Evolutionary conservation across 2,797 vertebrate species (phyloP).

Genomic region (Hozukius guyotensis): DNA sequence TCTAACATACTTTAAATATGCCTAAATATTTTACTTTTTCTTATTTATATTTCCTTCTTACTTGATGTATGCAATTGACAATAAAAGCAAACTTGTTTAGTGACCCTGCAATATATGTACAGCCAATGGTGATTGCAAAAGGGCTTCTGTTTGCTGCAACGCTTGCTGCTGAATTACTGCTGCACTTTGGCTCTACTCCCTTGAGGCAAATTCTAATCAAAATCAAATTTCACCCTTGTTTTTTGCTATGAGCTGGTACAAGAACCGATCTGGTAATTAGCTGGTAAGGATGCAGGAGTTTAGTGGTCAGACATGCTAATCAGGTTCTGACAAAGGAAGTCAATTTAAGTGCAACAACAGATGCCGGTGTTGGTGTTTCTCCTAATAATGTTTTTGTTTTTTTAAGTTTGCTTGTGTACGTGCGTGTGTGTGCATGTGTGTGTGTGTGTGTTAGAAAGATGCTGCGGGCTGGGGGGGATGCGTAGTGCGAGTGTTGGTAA

Average conservation of each 20-base stretch:
- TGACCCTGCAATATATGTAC: background rate
- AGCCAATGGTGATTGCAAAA: background rate
- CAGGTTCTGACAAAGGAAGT: background rate
- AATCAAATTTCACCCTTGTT: conserved; percentile 53
- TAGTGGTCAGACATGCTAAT: conserved; percentile 50
- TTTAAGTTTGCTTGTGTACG: background rate
- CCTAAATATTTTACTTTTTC: background rate
- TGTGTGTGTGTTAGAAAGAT: background rate
- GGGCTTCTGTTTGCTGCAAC: conserved; percentile 1
- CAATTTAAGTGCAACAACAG: background rate
- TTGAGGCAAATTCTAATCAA: conserved; percentile 33
- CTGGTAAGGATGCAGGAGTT: conserved; percentile 37
- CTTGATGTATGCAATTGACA: background rate
- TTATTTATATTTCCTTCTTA: background rate
- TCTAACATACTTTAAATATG: background rate
- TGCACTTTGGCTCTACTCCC: conserved; percentile 36
- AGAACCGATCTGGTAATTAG: conserved; percentile 48
- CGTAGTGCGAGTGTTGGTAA: conserved; percentile 20
- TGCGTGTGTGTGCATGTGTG: background rate
- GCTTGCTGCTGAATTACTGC: conserved; percentile 13
- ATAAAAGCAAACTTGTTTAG: background rate
- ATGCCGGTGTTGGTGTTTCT: background rate
- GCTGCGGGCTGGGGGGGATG: background rate
- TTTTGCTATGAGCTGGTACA: conserved; percentile 44
- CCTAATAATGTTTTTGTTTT: background rate